Conservation (phyloP, 2,888 invertebrate genomes). For the Ditylenchus weischeri region DNA sequence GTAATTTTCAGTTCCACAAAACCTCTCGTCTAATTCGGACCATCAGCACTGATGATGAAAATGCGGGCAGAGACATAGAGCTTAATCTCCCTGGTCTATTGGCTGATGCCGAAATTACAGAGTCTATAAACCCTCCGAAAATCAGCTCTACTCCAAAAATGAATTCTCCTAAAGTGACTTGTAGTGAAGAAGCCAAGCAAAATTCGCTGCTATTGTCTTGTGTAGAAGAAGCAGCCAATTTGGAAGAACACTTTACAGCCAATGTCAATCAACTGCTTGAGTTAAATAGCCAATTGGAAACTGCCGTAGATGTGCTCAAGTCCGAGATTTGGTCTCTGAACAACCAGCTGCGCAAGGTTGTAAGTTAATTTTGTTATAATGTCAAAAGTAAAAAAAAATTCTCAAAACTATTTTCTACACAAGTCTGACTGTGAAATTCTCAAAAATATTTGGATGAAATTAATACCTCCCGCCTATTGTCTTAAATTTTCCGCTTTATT, state of each 20-base stretch:
- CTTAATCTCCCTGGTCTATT: background rate
- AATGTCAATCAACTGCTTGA: conserved; percentile 38
- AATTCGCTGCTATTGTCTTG: conserved; percentile 18
- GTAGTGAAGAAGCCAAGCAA: background rate
- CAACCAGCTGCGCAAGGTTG: conserved; percentile 44
- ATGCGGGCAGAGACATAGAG: background rate
- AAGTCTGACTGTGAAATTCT: background rate
- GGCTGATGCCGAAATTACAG: background rate
- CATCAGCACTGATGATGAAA: background rate
- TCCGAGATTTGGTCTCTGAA: conserved; percentile 54
- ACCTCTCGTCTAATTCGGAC: background rate
- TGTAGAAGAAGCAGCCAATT: conserved; percentile 29
- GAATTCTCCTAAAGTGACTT: too few species aligned
- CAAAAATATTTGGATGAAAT: too few species aligned
- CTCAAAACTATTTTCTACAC: too few species aligned
- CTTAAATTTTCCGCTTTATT: too few species aligned
- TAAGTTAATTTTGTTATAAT: background rate
- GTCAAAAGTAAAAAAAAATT: too few species aligned
- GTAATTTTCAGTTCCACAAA: conserved; percentile 1
- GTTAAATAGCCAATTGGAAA: conserved; percentile 48
- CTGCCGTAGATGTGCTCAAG: conserved; percentile 46
- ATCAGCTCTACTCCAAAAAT: background rate
- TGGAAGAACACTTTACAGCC: conserved; percentile 26
- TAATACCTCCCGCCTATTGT: too few species aligned
- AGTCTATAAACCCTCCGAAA: background rate